Evolutionary conservation across 2,888 invertebrate species (phyloP).

Genomic region (Lithosia quadra): DNA sequence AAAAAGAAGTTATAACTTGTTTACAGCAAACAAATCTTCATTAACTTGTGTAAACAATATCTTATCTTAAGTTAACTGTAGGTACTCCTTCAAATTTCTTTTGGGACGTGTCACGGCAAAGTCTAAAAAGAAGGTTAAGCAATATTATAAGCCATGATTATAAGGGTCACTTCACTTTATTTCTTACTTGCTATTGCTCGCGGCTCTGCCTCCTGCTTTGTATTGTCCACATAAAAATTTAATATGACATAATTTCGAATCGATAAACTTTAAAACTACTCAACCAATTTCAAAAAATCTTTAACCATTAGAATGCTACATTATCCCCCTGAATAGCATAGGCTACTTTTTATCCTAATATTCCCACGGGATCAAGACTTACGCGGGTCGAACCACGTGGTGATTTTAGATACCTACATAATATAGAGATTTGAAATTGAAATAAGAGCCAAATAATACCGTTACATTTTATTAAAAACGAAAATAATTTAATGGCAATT

Average conservation of each 20-base stretch:
- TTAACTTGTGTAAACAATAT: neutral
- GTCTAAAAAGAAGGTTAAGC: neutral
- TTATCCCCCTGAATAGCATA: no score
- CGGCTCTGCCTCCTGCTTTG: no score
- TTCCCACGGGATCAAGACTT: no score
- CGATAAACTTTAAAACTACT: no score
- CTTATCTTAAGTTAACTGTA: neutral
- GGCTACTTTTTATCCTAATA: no score
- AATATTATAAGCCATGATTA: neutral
- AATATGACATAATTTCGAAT: no score
- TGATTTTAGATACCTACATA: no score
- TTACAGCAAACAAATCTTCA: neutral
- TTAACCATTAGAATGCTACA: no score
- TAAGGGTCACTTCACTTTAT: neutral
- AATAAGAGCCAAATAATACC: neutral
- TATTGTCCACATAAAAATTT: no score
- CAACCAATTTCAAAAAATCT: no score
- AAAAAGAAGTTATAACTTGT: neutral
- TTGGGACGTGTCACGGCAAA: neutral
- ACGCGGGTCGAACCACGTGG: no score
- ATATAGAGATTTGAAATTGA: neutral
- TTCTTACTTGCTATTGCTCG: neutral
- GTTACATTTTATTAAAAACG: neutral
- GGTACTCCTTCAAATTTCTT: neutral
- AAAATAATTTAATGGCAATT: neutral